Conservation (phyloP, 1,140 invertebrate genomes). For the Alviniconcha marisindica region DNA sequence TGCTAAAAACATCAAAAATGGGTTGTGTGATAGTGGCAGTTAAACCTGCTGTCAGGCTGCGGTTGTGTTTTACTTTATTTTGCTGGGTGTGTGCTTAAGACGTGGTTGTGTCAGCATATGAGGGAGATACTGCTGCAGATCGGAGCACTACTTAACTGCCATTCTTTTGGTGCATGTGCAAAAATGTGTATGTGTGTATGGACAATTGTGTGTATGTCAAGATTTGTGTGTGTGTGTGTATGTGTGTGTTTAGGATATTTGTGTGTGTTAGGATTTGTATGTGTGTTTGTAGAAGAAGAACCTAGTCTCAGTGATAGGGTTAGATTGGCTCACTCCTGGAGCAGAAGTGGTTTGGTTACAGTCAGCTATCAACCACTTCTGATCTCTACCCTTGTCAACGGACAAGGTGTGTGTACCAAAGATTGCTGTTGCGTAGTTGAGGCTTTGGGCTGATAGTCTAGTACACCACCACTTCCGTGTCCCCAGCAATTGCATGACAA, state of each 20-base stretch:
- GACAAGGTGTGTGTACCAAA: too few relatives aligned
- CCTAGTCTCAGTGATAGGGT: neutral
- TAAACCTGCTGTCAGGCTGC: neutral
- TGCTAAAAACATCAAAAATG: neutral
- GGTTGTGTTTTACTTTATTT: neutral
- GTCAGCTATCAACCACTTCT: too few relatives aligned
- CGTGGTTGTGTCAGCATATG: slow-evolving; percentile 20
- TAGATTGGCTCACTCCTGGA: too few relatives aligned
- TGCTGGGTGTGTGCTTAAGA: neutral
- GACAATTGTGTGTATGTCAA: neutral
- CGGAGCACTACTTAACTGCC: slow-evolving; percentile 23
- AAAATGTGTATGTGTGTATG: neutral
- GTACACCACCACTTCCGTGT: too few relatives aligned
- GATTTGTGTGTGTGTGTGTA: neutral
- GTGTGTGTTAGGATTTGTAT: neutral
- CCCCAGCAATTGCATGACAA: too few relatives aligned
- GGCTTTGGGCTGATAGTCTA: too few relatives aligned
- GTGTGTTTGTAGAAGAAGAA: neutral
- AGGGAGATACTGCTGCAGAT: slow-evolving; percentile 24
- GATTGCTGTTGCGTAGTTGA: too few relatives aligned
- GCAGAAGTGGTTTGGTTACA: too few relatives aligned
- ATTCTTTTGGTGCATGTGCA: neutral
- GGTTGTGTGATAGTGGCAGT: too few relatives aligned
- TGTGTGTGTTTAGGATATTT: neutral
- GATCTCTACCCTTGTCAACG: too few relatives aligned